phyloP scores from a whole-genome alignment of 2,797 vertebrate genomes.

The Enteromius afrohamiltoni region DNA sequence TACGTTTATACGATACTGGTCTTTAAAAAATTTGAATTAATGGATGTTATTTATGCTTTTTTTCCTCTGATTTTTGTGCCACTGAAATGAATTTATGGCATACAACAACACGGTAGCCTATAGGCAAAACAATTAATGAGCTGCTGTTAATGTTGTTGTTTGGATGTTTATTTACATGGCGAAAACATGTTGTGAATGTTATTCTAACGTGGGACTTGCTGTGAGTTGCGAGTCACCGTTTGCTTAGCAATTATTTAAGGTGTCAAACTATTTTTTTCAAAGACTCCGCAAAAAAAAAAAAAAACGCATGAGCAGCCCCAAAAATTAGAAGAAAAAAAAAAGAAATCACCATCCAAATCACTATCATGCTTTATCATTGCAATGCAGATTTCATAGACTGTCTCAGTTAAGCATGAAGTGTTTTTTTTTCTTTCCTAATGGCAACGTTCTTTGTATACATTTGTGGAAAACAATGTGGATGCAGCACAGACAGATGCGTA shows the following conservation, averaged over 20 bases:
- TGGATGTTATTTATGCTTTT: neutral
- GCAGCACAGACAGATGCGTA: conserved; percentile 33
- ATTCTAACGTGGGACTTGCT: conserved; percentile 23
- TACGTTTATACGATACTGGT: neutral
- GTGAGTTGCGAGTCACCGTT: conserved; percentile 39
- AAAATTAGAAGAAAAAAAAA: conserved; percentile 19
- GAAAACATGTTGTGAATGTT: conserved; percentile 53
- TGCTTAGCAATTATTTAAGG: conserved; percentile 47
- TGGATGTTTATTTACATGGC: conserved; percentile 52
- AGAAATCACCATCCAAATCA: neutral
- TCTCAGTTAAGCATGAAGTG: neutral
- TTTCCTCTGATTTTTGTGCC: neutral
- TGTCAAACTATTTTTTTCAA: conserved; percentile 41
- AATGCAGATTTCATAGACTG: conserved; percentile 2
- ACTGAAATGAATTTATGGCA: conserved; percentile 12
- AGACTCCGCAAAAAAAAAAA: conserved; percentile 5
- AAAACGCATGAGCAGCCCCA: neutral
- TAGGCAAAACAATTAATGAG: conserved; percentile 42
- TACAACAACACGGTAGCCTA: conserved; percentile 21
- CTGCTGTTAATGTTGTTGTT: conserved; percentile 49
- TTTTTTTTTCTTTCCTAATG: neutral
- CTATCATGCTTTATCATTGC: neutral
- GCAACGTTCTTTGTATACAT: neutral
- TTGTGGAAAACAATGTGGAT: neutral
- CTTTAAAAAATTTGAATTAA: neutral